Evolutionary conservation across 2,113 vertebrate species (phyloP).

Genomic region (Melanocharis versteri): DNA sequence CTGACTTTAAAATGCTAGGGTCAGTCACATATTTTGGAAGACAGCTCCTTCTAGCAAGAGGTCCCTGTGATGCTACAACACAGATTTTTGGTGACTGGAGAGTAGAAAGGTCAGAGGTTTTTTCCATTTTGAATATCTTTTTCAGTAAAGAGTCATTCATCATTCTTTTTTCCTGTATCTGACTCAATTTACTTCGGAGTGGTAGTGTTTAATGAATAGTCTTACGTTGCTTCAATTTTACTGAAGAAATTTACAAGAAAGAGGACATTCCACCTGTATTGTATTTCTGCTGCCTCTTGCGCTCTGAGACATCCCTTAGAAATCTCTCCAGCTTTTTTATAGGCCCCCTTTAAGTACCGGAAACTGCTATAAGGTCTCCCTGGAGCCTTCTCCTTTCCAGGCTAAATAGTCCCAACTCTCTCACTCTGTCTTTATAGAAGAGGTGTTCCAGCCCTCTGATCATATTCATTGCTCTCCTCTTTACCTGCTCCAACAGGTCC

Average conservation of each 20-base stretch:
- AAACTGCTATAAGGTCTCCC: neutral
- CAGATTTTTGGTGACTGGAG: neutral
- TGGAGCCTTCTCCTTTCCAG: neutral
- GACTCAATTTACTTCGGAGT: neutral
- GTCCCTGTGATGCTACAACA: neutral
- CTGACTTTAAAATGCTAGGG: neutral
- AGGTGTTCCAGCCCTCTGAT: neutral
- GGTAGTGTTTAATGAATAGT: neutral
- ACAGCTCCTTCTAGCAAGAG: neutral
- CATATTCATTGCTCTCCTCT: neutral
- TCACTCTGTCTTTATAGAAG: neutral
- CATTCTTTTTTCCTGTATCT: neutral
- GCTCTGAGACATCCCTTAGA: neutral
- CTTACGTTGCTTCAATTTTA: neutral
- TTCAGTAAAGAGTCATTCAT: neutral
- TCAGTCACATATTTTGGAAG: neutral
- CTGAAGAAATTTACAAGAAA: neutral
- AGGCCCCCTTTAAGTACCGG: neutral
- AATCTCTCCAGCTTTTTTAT: neutral
- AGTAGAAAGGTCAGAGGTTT: neutral
- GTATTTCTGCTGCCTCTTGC: neutral
- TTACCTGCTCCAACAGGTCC: neutral
- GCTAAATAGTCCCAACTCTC: neutral
- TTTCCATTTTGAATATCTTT: neutral
- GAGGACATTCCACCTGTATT: neutral